Evolutionary conservation across 2,888 invertebrate genomes (phyloP).

Genomic region (Ochropacha duplaris): DNA sequence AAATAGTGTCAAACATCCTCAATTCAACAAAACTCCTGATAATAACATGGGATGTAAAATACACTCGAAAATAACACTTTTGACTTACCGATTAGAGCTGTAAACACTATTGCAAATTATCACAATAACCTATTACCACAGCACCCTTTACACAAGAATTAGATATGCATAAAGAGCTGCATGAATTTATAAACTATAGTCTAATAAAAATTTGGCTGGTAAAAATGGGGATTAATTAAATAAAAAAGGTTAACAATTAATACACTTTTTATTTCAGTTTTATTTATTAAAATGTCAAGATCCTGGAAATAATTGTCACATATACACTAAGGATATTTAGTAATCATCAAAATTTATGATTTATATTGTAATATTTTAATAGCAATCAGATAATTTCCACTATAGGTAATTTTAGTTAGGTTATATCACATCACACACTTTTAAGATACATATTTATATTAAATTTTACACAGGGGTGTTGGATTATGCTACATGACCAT

Average conservation of each 20-base stretch:
- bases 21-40: slow-evolving; percentile 33
- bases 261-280: slow-evolving; percentile 49
- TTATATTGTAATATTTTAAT: neutral
- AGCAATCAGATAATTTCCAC: neutral
- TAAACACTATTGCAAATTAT: neutral
- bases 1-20: slow-evolving; percentile 47
- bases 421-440: neutral
- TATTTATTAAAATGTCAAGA: slow-evolving; percentile 39
- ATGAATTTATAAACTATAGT: neutral
- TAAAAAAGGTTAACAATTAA: slow-evolving; percentile 49
- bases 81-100: slow-evolving; percentile 32
- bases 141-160: neutral
- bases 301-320: slow-evolving; percentile 18
- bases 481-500: slow-evolving; percentile 5
- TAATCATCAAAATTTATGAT: neutral
- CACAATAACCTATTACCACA: neutral
- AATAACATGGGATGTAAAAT: slow-evolving; percentile 16
- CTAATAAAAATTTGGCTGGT: neutral
- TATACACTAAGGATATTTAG: neutral
- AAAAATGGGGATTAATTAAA: slow-evolving; percentile 19
- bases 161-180: neutral
- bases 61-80: slow-evolving; percentile 19
- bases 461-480: slow-evolving; percentile 15
- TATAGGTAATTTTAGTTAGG: neutral
- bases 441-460: neutral